phyloP scores from a whole-genome alignment of 2,888 invertebrate species.

The Eupeodes luniger region DNA sequence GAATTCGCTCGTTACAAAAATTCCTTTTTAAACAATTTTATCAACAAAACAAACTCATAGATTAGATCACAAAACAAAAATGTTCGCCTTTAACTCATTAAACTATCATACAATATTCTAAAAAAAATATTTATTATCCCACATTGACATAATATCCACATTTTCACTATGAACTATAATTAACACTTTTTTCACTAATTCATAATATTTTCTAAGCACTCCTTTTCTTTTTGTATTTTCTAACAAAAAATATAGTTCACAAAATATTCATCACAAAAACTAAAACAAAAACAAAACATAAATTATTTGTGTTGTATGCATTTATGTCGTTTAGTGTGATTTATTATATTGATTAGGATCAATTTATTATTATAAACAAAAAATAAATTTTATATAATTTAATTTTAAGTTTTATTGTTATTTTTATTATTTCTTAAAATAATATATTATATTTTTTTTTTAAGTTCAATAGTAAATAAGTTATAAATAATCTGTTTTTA shows the following conservation, averaged over 20 bases:
- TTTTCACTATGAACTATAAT: background rate
- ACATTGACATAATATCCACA: background rate
- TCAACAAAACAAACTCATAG: background rate
- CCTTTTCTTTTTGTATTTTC: background rate
- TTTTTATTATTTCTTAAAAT: background rate
- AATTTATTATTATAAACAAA: constrained; percentile 19
- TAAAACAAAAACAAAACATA: constrained; percentile 18
- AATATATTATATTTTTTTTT: background rate
- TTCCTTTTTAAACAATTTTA: background rate
- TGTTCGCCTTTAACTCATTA: constrained; percentile 46
- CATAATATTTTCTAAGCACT: constrained; percentile 33
- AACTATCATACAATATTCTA: constrained; percentile 29
- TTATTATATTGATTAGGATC: constrained; percentile 14
- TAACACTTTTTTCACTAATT: background rate
- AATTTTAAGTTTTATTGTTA: constrained; percentile 17
- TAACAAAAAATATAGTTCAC: constrained; percentile 33
- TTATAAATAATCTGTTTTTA: background rate
- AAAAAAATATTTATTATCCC: constrained; percentile 11
- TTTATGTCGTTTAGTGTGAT: constrained; percentile 32
- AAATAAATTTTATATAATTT: constrained; percentile 28
- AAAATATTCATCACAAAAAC: constrained; percentile 61
- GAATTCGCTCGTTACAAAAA: background rate
- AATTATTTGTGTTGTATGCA: constrained; percentile 53
- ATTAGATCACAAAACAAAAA: constrained; percentile 48
- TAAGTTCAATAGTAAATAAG: background rate